These are phyloP conservation scores for Rhopalosiphum maidis DNA, from an alignment of 1,140 invertebrate genomes.

Conservation along the genomic window DNA sequence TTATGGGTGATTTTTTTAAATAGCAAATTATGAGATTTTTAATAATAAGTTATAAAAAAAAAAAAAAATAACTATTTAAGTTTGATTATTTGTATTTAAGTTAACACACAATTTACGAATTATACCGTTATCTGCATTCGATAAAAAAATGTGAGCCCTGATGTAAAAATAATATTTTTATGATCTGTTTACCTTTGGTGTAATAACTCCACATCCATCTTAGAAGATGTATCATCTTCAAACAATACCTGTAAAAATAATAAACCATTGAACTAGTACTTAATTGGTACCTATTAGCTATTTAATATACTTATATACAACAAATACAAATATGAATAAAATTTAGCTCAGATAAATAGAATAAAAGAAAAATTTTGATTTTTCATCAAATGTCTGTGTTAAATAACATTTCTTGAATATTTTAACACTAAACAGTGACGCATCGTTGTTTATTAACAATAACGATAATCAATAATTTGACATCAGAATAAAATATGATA, in stretches of 20 bases:
- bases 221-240: slow-evolving; percentile 49
- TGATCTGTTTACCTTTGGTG: slow-evolving; percentile 34
- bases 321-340: not conserved
- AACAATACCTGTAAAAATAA: slow-evolving; percentile 21
- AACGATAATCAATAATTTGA: not conserved
- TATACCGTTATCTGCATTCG: not conserved
- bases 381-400: not conserved
- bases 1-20: not conserved
- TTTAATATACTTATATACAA: not conserved
- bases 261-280: not conserved
- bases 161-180: not conserved
- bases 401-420: not conserved
- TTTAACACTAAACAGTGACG: not conserved
- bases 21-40: not conserved
- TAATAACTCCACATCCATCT: slow-evolving; percentile 34
- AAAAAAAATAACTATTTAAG: not conserved
- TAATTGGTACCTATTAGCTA: not conserved
- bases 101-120: not conserved
- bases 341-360: not conserved
- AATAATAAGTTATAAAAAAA: not conserved
- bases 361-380: not conserved
- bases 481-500: not conserved
- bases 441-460: not conserved
- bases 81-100: not conserved
- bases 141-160: not conserved